A percentile compares a stretch with the other conserved stretches of the same genome.
These are phyloP conservation scores for Coryphaenoides rupestris DNA, from an alignment of 2,113 vertebrate genomes.

Conservation along the genomic window DNA sequence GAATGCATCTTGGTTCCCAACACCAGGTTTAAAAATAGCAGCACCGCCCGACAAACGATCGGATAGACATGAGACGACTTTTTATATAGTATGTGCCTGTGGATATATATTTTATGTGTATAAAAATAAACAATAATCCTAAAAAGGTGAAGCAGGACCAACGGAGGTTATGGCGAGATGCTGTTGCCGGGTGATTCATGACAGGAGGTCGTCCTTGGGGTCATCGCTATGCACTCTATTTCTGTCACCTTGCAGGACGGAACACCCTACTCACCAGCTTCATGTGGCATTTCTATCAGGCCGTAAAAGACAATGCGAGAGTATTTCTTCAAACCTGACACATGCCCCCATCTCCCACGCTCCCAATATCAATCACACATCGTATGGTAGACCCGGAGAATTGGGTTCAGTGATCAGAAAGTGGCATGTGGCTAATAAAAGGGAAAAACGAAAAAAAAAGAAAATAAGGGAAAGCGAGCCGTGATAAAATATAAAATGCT, in stretches of 20 bases:
- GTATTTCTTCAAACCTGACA: neutral
- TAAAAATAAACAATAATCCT: too few species aligned
- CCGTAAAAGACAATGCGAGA: neutral
- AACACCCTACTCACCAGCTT: neutral
- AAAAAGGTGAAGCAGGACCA: too few species aligned
- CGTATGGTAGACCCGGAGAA: neutral
- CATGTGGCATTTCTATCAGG: neutral
- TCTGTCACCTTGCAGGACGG: neutral
- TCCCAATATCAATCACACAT: slow-evolving; percentile 1
- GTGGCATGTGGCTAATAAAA: too few species aligned
- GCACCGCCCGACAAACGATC: slow-evolving; percentile 1
- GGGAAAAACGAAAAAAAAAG: too few species aligned
- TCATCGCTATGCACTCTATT: neutral
- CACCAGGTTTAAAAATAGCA: slow-evolving; percentile 25
- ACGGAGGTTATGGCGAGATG: too few species aligned
- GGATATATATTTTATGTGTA: too few species aligned
- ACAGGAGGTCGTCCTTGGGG: neutral
- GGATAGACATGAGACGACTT: slow-evolving; percentile 1
- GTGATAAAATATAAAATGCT: too few species aligned
- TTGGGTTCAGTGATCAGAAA: too few species aligned
- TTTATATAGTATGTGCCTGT: too few species aligned
- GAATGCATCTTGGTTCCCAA: slow-evolving; percentile 12
- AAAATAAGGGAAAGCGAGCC: too few species aligned
- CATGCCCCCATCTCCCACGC: too few species aligned
- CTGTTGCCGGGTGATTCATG: neutral